Evolutionary conservation across 2,113 vertebrate species (phyloP).

Genomic region (Labeo catla): DNA sequence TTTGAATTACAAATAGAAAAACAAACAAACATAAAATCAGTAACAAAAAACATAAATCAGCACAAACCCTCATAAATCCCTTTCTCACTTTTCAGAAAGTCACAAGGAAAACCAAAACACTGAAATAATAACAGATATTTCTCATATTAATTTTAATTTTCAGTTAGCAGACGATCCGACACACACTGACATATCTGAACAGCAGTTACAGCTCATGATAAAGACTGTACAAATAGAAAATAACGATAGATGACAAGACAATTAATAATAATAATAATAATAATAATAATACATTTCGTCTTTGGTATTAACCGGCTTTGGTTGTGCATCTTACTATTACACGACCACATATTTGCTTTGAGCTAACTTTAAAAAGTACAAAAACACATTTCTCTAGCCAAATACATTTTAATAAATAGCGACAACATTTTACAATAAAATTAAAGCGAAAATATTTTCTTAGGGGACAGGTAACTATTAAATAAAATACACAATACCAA

Average conservation of each 20-base stretch:
- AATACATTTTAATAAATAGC: slow-evolving; percentile 36
- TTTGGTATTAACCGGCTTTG: background rate
- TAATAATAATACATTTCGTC: slow-evolving; percentile 5
- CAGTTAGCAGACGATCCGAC: background rate
- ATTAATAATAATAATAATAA: background rate
- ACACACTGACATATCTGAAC: slow-evolving; percentile 11
- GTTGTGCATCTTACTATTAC: slow-evolving; percentile 1
- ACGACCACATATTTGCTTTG: slow-evolving; percentile 47
- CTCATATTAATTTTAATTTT: background rate
- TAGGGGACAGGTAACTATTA: background rate
- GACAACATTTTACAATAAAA: background rate
- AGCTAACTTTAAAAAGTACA: slow-evolving; percentile 59
- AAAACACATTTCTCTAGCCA: slow-evolving; percentile 18
- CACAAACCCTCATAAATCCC: background rate
- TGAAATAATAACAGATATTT: background rate
- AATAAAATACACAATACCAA: slow-evolving; percentile 29
- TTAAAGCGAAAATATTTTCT: slow-evolving; percentile 31
- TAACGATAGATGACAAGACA: background rate
- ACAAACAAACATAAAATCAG: background rate
- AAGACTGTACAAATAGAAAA: slow-evolving; percentile 17
- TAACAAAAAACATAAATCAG: background rate
- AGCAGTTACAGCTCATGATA: slow-evolving; percentile 21
- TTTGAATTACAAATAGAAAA: background rate
- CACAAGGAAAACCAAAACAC: background rate
- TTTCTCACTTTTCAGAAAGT: background rate